Base-by-base conservation (phyloP, 2,797 vertebrate genomes). In the Hapalemur alaotrensis region DNA sequence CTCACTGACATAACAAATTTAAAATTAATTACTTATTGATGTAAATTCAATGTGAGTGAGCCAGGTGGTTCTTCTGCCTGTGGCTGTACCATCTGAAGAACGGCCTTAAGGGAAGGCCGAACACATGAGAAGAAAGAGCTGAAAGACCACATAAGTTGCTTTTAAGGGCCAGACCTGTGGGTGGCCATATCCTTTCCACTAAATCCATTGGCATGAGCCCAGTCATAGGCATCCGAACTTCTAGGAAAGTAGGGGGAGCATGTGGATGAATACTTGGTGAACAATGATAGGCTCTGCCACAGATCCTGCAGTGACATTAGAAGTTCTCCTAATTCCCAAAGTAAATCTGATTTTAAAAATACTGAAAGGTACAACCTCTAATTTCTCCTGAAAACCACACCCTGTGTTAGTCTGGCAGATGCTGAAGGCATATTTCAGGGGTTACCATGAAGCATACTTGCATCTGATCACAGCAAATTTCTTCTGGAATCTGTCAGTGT, bases 281-380 rank as follows among this genome's bases (percentile, higher is more conserved):
- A 18, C 8, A 70, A 48, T 20, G 12, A 43, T 0, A 63, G 41
- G 10, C 20, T 69, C 20, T 79, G 28, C 22, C 20, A 59, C 1
- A 25, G 14, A 90, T 54, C 12, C 25, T 48, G 7, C 5, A 43
- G 10, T 12, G 20, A 9, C 48, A n/a, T 41, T 18, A 73, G 25
- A 79, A 38, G 2, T 23, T 80, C 30, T 23, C 12, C n/a, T 93
- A 50, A 67, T 50, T 89, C 7, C 22, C 72, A n/a, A 79, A 7
- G 48, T 4, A 72, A 87, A 14, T 22, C 10, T 73, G 23, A 76
- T 73, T 76, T 85, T 54, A 65, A 93, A 94, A 93, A 72, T 89
- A 61, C 25, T 80, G 28, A 80, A 69, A 32, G 5, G 3, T 80
- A 9, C 2, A 35, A 30, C 14, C 30, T 85, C 22, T 28, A 92